phyloP scores from a whole-genome alignment of 2,888 invertebrate species.

The Oscheius sp. region DNA sequence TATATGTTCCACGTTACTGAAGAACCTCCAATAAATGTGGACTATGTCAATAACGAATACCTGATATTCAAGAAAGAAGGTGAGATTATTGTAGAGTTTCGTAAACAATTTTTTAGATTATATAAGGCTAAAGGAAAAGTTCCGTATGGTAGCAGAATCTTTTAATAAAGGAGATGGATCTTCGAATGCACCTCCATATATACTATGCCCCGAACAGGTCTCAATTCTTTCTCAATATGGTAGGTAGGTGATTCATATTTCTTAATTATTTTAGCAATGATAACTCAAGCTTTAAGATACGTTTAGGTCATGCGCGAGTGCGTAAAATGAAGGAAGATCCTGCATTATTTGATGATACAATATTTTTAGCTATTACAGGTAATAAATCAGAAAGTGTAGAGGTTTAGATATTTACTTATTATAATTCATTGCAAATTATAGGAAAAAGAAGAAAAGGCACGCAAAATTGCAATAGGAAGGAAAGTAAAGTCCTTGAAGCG shows the following conservation, averaged over 20 bases:
- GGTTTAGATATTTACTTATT: constrained; percentile 10
- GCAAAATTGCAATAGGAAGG: constrained; percentile 27
- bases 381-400: too few relatives aligned
- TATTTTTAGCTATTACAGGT: neutral
- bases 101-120: neutral
- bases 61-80: constrained; percentile 28
- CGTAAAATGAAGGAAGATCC: neutral
- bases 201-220: constrained; percentile 23
- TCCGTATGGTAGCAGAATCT: constrained; percentile 19
- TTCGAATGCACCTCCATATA: constrained; percentile 10
- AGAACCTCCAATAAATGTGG: constrained; percentile 5
- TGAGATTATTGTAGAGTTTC: constrained; percentile 1
- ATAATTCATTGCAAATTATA: constrained; percentile 6
- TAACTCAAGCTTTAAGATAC: neutral
- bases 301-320: constrained; percentile 13
- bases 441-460: constrained; percentile 17
- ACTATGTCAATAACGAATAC: constrained; percentile 22
- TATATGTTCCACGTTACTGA: neutral
- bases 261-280: neutral
- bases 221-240: constrained; percentile 28
- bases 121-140: neutral
- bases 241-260: constrained; percentile 15
- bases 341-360: neutral
- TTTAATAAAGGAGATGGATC: neutral
- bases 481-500: constrained; percentile 29